These are phyloP conservation scores for Synanthedon vespiformis DNA, from an alignment of 2,888 invertebrate genomes.

Conservation along the genomic window DNA sequence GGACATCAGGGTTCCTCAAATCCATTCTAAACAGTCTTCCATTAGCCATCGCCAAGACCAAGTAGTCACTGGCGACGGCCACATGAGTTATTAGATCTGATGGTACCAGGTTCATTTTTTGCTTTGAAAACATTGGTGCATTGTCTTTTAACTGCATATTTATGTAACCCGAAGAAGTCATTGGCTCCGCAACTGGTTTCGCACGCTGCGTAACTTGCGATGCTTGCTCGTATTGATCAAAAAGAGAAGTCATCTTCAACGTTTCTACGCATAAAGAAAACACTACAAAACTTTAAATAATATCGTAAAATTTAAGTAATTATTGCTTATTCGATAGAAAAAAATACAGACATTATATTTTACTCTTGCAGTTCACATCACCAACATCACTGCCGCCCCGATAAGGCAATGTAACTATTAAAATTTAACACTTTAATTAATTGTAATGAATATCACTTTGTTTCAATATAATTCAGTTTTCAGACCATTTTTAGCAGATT, in stretches of 20 bases:
- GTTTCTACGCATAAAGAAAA: background rate
- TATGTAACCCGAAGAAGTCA: conserved; percentile 66
- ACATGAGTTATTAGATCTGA: conserved; percentile 84
- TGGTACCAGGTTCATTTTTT: conserved; percentile 84
- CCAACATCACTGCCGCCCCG: too few species aligned
- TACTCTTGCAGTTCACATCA: too few species aligned
- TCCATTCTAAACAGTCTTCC: conserved; percentile 85
- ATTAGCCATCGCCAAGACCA: conserved; percentile 87
- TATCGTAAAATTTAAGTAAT: too few species aligned
- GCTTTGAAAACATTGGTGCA: conserved; percentile 87
- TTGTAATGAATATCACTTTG: too few species aligned
- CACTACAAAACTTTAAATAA: too few species aligned
- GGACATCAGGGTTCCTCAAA: conserved; percentile 80
- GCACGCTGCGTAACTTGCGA: conserved; percentile 65
- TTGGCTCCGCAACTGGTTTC: conserved; percentile 45
- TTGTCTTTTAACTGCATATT: conserved; percentile 76
- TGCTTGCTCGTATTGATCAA: conserved; percentile 88
- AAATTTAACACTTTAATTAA: too few species aligned
- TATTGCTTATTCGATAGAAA: too few species aligned
- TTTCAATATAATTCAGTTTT: too few species aligned
- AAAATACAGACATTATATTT: too few species aligned
- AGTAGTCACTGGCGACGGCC: conserved; percentile 83
- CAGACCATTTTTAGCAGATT: too few species aligned
- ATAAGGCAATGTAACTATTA: too few species aligned
- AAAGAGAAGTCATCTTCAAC: conserved; percentile 81